Evolutionary conservation across 2,113 vertebrate genomes (phyloP), one percentile per base, ranked within the genome.

Genomic region (Hiodon tergisus): DNA sequence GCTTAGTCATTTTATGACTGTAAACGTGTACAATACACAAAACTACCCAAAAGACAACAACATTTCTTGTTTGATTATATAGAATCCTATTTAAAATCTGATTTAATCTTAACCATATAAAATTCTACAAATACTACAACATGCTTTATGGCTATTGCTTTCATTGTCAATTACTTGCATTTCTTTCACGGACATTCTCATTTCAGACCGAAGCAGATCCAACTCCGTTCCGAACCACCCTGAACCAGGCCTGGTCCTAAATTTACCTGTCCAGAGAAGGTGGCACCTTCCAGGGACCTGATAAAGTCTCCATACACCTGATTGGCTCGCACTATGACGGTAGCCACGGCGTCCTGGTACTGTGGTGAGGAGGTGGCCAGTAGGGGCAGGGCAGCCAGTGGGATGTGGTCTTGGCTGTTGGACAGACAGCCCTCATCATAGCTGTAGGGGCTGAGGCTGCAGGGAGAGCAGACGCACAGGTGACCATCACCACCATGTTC

Each of bases 371-470:
- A 96, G 0, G 97, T 98, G 4, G 97, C 97, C 81, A 99, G 74
- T 14, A 99, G 90, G 13, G 97, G 97, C 72, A 99, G 93, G 0
- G 97, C 97, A 0, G 96, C 97, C 9, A 98, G 91, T 0, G 97
- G 97, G 78, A 98, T 96, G 91, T 99, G 97, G 82, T 99, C 97
- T 90, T 98, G 96, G 76, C 95, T 98, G 90, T 92, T 98, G 81
- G 96, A 98, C 76, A 99, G 91, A 83, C 94, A 98, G 82, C 94
- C 86, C 83, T 97, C 96, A 0, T 98, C 97, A 0, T 98, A 94
- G 76, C 97, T 96, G 75, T 98, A 97, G 0, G 97, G 97, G 81
- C 95, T 99, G 73, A 99, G 91, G 79, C 97, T 99, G 87, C 13
- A 71, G 31, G 16, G 78, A 6, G 78, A 59, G 67, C 4, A 81